These are phyloP conservation scores for Gnathochromis pfefferi DNA, from an alignment of 2,113 vertebrate species.

Conservation along the genomic window DNA sequence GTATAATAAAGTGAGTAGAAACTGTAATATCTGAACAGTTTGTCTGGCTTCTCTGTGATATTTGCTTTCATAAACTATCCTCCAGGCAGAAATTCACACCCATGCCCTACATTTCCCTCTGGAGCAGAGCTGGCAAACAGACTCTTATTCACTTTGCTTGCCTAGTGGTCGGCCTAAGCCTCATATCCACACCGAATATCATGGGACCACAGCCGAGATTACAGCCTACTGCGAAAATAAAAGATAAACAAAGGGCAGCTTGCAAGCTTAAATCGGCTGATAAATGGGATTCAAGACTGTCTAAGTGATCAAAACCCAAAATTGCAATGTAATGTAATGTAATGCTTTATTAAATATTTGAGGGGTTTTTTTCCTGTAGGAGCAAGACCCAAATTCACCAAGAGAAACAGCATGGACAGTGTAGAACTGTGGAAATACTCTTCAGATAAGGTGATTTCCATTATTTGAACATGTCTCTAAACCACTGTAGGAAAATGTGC, in stretches of 20 bases:
- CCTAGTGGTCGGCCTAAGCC: constrained; percentile 6
- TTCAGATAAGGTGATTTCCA: constrained; percentile 77
- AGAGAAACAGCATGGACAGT: constrained; percentile 83
- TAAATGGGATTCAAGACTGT: not conserved
- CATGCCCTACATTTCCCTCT: constrained; percentile 27
- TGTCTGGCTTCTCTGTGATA: not conserved
- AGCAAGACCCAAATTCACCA: constrained; percentile 86
- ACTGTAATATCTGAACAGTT: not conserved
- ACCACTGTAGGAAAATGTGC: constrained; percentile 32
- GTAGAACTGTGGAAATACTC: constrained; percentile 84
- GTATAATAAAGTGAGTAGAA: not conserved
- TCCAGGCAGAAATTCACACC: constrained; percentile 26
- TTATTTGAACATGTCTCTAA: not conserved
- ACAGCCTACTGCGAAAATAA: not conserved
- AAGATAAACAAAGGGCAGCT: not conserved
- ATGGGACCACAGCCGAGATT: not conserved
- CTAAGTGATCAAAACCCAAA: not conserved
- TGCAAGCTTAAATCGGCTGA: not conserved
- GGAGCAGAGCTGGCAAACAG: constrained; percentile 22
- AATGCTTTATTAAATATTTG: not conserved
- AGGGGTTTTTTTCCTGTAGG: constrained; percentile 52
- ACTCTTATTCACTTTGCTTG: constrained; percentile 33
- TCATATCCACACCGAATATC: not conserved
- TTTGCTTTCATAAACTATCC: constrained; percentile 5
- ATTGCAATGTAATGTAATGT: not conserved